These are phyloP conservation scores for Seira musarum DNA, from an alignment of 2,888 invertebrate species.

Conservation along the genomic window DNA sequence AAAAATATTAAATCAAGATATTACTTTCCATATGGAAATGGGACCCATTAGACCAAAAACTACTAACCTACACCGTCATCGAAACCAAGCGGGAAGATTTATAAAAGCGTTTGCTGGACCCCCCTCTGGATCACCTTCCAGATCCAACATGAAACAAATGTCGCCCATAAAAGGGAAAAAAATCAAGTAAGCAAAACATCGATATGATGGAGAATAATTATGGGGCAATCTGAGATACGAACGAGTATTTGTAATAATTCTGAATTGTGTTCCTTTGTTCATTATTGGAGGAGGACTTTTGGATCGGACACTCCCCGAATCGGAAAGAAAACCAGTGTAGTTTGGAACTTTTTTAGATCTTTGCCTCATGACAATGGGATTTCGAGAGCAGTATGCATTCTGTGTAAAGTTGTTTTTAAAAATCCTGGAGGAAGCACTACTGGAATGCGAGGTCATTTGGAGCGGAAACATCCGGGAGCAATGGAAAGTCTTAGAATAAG, in stretches of 20 bases:
- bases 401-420: slow-evolving; percentile 56
- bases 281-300: no score
- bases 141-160: no score
- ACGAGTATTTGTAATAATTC: no score
- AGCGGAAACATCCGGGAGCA: slow-evolving; percentile 56
- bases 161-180: slow-evolving; percentile 24
- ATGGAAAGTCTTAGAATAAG: slow-evolving; percentile 25
- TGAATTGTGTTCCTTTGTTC: no score
- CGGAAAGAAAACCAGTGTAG: slow-evolving; percentile 62
- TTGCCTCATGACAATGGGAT: slow-evolving; percentile 45
- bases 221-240: not conserved
- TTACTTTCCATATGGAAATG: no score
- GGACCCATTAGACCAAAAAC: no score
- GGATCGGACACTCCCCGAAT: slow-evolving; percentile 15
- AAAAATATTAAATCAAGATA: no score
- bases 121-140: not conserved
- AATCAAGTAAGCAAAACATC: slow-evolving; percentile 21
- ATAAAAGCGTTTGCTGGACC: no score
- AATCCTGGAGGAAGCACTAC: slow-evolving; percentile 63
- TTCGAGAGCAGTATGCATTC: slow-evolving; percentile 44
- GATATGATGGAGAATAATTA: not conserved
- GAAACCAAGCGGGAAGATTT: slow-evolving; percentile 26
- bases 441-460: slow-evolving; percentile 62
- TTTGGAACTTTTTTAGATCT: slow-evolving; percentile 59
- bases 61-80: no score